Evolutionary conservation across 2,888 invertebrate species (phyloP), one percentile per base, ranked within the genome.

Genomic region (Agonopterix subpropinquella): DNA sequence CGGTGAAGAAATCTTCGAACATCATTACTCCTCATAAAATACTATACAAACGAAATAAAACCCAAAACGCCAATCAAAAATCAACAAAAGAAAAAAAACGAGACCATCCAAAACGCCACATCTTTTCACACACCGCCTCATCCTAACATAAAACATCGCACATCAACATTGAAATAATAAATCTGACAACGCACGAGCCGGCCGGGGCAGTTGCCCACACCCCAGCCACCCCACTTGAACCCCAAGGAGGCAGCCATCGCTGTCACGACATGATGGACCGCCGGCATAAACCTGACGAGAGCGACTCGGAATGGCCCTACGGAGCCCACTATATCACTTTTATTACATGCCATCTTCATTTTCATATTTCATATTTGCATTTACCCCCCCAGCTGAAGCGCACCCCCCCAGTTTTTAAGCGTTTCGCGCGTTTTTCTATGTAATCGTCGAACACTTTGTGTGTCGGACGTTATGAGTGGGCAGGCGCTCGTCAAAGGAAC

Each of bases 281-380:
- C 91, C 85, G 77, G 90, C 89, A 92, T 92, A 92, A 92, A 92
- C 89, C 92, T 92, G 92, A 92, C 92, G 92, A 92, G 91, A 90
- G 91, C 90, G 89, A 89, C 71, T 74, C 89, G 91, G 90, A 92
- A 92, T 92, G 92, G 92, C 92, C 90, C 92, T 91, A 91, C 90
- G 90, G 92, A 92, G 92, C 91, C 91, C 90, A 90, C 90, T 92
- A 92, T 92, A 92, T 92, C 92, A 92, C 91, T 92, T 92, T 92
- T 92, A 92, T 92, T 92, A 92, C 92, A 91, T 92, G 87, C 90
- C 90, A 90, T 91, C 91, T 91, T 90, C 90, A 90, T 90, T 90
- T 90, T 90, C 90, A 90, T 90, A 90, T 90, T 88, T 88, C 88
- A 88, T 88, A 88, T 88, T 88, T 88, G 88, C 88, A 88, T 89